These are phyloP conservation scores for Pseudolycoriella hygida DNA, from an alignment of 2,888 invertebrate species.

Conservation along the genomic window DNA sequence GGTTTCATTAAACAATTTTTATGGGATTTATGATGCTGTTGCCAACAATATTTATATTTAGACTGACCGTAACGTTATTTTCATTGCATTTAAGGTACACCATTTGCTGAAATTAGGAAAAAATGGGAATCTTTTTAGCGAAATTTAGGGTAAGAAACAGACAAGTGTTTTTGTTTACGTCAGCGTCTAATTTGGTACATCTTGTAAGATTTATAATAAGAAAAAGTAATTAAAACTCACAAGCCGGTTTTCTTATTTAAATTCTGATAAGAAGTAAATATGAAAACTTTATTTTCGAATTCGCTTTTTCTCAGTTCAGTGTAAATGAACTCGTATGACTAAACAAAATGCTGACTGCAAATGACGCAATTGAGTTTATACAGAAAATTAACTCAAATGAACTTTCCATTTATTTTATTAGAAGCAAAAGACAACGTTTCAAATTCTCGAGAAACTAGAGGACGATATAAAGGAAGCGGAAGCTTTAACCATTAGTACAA, in stretches of 20 bases:
- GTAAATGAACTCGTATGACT: too few species aligned
- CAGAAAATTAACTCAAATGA: too few species aligned
- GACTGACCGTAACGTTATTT: too few species aligned
- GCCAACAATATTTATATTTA: too few species aligned
- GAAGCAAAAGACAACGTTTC: constrained; percentile 33
- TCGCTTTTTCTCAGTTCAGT: background rate
- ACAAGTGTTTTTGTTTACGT: background rate
- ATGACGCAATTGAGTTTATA: too few species aligned
- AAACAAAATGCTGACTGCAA: too few species aligned
- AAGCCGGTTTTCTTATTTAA: background rate
- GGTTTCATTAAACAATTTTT: too few species aligned
- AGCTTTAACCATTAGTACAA: constrained; percentile 59
- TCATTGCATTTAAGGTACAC: too few species aligned
- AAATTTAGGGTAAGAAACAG: constrained; percentile 45
- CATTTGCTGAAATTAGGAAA: constrained; percentile 9
- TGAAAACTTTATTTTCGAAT: background rate
- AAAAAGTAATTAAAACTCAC: background rate
- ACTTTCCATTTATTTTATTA: constrained; percentile 11
- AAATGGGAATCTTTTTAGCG: constrained; percentile 47
- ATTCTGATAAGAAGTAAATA: background rate
- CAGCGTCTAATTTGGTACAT: background rate
- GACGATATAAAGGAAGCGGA: constrained; percentile 66
- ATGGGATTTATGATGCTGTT: too few species aligned
- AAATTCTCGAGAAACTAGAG: constrained; percentile 51
- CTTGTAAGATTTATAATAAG: background rate